phyloP scores from a whole-genome alignment of 2,113 vertebrate genomes.

The Nycticryphes semicollaris region DNA sequence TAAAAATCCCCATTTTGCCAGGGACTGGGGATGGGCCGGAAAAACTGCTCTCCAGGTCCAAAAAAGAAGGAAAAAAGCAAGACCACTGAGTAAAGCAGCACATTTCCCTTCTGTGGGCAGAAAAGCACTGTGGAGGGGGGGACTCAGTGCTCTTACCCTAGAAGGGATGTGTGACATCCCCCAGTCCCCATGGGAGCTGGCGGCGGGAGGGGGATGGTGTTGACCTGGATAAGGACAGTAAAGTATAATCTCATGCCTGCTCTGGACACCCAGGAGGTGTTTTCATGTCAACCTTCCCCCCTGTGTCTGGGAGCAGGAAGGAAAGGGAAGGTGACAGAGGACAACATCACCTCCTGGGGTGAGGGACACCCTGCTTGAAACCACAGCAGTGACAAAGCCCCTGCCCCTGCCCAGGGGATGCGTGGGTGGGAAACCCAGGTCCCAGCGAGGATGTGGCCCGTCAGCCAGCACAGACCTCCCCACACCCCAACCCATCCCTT shows the following conservation, averaged over 20 bases:
- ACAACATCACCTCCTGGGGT: fast-evolving
- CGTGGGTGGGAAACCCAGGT: neutral
- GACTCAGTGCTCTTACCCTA: neutral
- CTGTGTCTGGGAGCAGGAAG: neutral
- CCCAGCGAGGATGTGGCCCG: neutral
- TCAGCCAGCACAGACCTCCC: neutral
- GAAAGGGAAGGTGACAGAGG: neutral
- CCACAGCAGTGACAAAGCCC: neutral
- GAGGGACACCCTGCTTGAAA: neutral
- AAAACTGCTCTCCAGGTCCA: neutral
- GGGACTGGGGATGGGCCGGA: neutral
- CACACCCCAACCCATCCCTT: neutral
- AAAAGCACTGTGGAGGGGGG: neutral
- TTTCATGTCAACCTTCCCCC: neutral
- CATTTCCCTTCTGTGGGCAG: neutral
- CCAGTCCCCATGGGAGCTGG: neutral
- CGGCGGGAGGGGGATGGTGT: too few relatives aligned
- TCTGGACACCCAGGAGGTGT: neutral
- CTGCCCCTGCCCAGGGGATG: neutral
- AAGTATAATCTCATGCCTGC: neutral
- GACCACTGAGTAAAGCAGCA: neutral
- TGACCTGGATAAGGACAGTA: neutral
- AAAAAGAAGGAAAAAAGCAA: neutral
- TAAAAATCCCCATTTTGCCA: neutral
- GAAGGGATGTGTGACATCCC: neutral